Evolutionary conservation across 1,140 invertebrate species (phyloP), one percentile per base, ranked within the genome.

Genomic region (Neomicropteryx cornuta): DNA sequence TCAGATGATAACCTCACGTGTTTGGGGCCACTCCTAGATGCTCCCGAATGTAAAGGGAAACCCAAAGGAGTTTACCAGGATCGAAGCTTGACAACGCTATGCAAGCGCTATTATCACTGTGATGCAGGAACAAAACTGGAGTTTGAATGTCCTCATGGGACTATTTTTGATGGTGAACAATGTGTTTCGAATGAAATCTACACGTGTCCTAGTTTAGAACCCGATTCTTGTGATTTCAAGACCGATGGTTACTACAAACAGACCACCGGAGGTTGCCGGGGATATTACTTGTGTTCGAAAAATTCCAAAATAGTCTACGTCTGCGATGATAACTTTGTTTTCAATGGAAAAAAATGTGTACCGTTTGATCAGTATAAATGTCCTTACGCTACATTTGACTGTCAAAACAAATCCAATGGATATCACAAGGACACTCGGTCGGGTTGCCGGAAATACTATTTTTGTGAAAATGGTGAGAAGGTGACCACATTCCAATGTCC

Each of bases 181-280:
- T 60, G 57, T 42, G 54, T 58, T 32, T 21, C 31, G 13, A 33
- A 45, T 20, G 23, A 39, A 10, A 28, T 33, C 2, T 56, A 53
- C 37, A 41, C 33, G 6, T 60, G 55, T 37, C 52, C 53, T 8
- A 45, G 33, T 28, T 32, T 38, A 4, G 49, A 49, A 19, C 40
- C 37, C 21, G 53, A 61, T 31, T 57, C 44, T 14, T 51, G 59
- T 43, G 34, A 46, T 3, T 46, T 47, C 17, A 56, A 56, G 39
- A 22, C 44, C 10, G 61, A 71, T 41, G 69, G 69, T 0, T 70
- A 66, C 41, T 70, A 67, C 42, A 53, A 57, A 11, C 61, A 72
- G 41, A 53, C 51, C 10, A 51, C 47, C 6, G 58, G 62, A 4
- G 60, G 52, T 18, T 72, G 70, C 46, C 52, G 56, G 8, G 56